Evolutionary conservation across 2,888 invertebrate genomes (phyloP), one percentile per base, ranked within the genome.

Genomic region (Ptilodon capucinus): DNA sequence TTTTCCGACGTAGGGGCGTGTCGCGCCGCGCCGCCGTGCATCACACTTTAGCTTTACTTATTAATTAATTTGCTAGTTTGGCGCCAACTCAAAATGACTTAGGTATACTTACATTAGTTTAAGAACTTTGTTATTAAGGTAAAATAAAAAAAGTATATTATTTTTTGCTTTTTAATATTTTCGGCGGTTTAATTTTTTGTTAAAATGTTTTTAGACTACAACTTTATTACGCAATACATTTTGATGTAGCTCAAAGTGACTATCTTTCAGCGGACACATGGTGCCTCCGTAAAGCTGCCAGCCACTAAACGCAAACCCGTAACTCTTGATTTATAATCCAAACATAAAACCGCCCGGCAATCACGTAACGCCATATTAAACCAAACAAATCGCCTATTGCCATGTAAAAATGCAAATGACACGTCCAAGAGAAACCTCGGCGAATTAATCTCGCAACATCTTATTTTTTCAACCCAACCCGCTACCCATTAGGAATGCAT

Each of bases 401-500:
- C 66, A 64, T 60, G 38, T 45, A 45, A 44, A 56, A 61, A 66
- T 64, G 64, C 49, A 54, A 66, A 67, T 64, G 43, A 6, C 30
- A 19, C 40, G 8, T 41, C 16, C 23, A 28, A 53, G 62, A 56
- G 64, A 67, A 64, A 66, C 57, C 48, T 57, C 32, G 40, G 42
- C 18, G 48, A 53, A 49, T 49, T 43, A 46, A 25, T 48, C 39
- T 65, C 44, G 47, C 60, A 46, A 66, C 50, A 64, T 54, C 60
- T 59, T 56, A 35, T 66, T 72, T 70, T 72, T 70, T 63, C 54
- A 49, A 60, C 56, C 46, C 38, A 46, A 30, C 42, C 55, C 50
- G 44, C 23, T n/a, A n/a, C n/a, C n/a, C 51, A 53, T 54, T 62
- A 44, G 52, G 63, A 71, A 72, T 64, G 68, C 75, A 80, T 83